Conservation (phyloP, 2,113 vertebrate genomes). For the Coregonus clupeaformis region DNA sequence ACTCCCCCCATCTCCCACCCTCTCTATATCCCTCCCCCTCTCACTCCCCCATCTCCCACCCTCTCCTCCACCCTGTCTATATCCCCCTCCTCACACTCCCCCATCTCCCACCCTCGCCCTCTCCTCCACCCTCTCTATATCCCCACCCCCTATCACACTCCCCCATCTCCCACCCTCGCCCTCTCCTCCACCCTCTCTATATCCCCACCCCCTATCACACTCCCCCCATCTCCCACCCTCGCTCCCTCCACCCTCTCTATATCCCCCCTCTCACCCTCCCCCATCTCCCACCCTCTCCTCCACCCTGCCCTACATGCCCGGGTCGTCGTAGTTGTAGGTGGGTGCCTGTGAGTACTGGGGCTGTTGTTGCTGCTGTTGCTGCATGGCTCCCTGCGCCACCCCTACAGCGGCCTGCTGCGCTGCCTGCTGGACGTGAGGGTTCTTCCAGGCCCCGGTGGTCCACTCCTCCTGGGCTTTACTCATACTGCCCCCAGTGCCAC, state of each 20-base stretch:
- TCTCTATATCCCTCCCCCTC: not conserved
- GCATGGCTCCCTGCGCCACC: constrained; percentile 87
- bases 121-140: constrained; percentile 20
- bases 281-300: constrained; percentile 39
- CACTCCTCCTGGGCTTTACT: constrained; percentile 98
- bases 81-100: not conserved
- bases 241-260: constrained; percentile 24
- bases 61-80: constrained; percentile 27
- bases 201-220: too few relatives aligned
- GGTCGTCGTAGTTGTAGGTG: constrained; percentile 93
- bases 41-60: constrained; percentile 38
- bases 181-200: constrained; percentile 22
- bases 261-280: not conserved
- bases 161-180: constrained; percentile 47
- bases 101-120: constrained; percentile 42
- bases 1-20: constrained; percentile 38
- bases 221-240: constrained; percentile 40
- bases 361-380: constrained; percentile 72
- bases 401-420: constrained; percentile 93
- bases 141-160: too few relatives aligned
- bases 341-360: constrained; percentile 91
- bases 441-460: constrained; percentile 96
- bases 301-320: constrained; percentile 80
- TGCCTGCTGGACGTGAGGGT: constrained; percentile 92
- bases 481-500: constrained; percentile 93